phyloP scores from a whole-genome alignment of 2,797 vertebrate genomes.

The Phylloscopus collybita region DNA sequence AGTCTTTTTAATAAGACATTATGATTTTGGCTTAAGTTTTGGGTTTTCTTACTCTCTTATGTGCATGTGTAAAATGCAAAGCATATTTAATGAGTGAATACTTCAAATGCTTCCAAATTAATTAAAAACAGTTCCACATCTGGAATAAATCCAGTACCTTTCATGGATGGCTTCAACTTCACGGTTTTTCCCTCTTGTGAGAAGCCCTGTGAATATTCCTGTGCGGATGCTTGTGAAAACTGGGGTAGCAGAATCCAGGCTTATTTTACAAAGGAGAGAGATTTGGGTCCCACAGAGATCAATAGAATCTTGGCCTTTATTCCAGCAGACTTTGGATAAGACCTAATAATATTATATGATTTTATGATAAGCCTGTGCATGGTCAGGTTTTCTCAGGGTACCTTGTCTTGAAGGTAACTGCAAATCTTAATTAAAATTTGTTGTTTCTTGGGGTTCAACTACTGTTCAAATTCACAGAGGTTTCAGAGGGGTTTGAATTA shows the following conservation, averaged over 20 bases:
- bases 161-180: constrained; percentile 47
- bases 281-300: not conserved
- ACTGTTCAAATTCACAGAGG: not conserved
- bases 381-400: not conserved
- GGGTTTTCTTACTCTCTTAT: not conserved
- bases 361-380: not conserved
- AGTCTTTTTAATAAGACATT: not conserved
- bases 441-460: not conserved
- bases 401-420: not conserved
- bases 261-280: not conserved
- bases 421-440: not conserved
- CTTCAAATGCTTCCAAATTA: constrained; percentile 60
- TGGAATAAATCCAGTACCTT: constrained; percentile 64
- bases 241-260: not conserved
- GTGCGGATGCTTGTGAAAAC: not conserved
- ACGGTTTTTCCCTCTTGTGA: not conserved
- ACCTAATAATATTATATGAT: not conserved
- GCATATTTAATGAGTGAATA: constrained; percentile 55
- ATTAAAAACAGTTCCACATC: constrained; percentile 59
- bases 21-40: not conserved
- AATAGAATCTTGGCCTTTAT: not conserved
- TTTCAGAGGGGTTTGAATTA: not conserved
- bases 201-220: not conserved
- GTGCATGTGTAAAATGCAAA: constrained; percentile 10
- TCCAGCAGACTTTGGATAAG: not conserved